Conservation (phyloP, 1,140 invertebrate genomes). For the Cardiocondyla obscurior region DNA sequence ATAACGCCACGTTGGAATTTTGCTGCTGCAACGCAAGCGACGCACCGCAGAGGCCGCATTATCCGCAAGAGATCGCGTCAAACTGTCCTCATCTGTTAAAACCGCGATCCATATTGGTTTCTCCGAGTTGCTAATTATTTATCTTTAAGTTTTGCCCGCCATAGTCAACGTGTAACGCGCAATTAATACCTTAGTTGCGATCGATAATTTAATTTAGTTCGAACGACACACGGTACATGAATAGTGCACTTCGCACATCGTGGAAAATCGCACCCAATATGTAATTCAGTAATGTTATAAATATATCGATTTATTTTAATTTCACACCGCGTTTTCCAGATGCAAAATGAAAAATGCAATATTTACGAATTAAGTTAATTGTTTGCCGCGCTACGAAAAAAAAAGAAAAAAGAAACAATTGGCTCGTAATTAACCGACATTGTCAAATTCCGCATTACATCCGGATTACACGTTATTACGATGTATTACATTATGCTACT, state of each 20-base stretch:
- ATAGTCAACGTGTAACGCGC: not conserved
- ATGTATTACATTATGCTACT: not conserved
- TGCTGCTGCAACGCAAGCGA: conserved; percentile 38
- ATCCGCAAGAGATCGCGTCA: conserved; percentile 38
- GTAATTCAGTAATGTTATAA: not conserved
- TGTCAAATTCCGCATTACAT: not conserved
- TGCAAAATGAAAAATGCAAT: not conserved
- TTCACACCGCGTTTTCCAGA: not conserved
- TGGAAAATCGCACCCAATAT: not conserved
- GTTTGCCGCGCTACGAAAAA: not conserved
- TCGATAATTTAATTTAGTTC: not conserved
- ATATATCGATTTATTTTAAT: not conserved
- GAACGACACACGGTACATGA: not conserved
- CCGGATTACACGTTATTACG: not conserved
- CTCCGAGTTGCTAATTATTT: conserved; percentile 24
- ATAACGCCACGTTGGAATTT: conserved; percentile 36
- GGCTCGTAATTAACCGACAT: not conserved
- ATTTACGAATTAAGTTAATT: not conserved
- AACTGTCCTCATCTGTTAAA: conserved; percentile 10
- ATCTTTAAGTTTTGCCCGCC: not conserved
- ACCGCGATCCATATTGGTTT: conserved; percentile 16
- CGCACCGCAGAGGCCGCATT: conserved; percentile 35
- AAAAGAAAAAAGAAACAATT: not conserved
- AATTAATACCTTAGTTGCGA: not conserved
- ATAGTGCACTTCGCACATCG: not conserved